Conservation (phyloP, 2,797 vertebrate species). For the Crocodylus rhombifer region DNA sequence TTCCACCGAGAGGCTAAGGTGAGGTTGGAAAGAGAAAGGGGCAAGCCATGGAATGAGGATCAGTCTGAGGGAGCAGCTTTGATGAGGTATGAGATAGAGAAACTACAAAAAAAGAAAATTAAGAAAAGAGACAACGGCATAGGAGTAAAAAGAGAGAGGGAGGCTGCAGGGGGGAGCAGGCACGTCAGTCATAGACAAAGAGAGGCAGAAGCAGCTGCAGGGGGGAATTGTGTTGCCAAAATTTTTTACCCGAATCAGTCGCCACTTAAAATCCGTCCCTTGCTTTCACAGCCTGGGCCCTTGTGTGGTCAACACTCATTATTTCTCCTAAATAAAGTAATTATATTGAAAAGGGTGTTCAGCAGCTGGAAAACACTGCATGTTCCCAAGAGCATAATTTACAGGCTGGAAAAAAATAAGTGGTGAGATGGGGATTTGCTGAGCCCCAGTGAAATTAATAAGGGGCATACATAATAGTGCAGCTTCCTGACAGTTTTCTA, state of each 20-base stretch:
- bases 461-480: fast-evolving
- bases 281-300: neutral
- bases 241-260: no score
- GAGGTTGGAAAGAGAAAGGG: neutral
- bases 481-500: fast-evolving
- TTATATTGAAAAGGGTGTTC: neutral
- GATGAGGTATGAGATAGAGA: no score
- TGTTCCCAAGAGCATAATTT: neutral
- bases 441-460: neutral
- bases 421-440: no score
- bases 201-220: neutral
- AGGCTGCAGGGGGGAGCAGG: neutral
- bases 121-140: fast-evolving
- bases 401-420: neutral
- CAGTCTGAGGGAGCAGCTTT: neutral
- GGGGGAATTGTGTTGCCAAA: neutral
- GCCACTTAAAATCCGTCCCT: neutral
- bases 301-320: neutral
- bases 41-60: fast-evolving
- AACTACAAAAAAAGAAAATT: no score
- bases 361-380: neutral
- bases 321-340: neutral
- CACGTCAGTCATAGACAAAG: neutral
- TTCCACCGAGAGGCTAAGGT: conserved; percentile 70
- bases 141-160: neutral